Base-by-base conservation (phyloP, 1,140 invertebrate genomes). In the Diabrotica virgifera region DNA sequence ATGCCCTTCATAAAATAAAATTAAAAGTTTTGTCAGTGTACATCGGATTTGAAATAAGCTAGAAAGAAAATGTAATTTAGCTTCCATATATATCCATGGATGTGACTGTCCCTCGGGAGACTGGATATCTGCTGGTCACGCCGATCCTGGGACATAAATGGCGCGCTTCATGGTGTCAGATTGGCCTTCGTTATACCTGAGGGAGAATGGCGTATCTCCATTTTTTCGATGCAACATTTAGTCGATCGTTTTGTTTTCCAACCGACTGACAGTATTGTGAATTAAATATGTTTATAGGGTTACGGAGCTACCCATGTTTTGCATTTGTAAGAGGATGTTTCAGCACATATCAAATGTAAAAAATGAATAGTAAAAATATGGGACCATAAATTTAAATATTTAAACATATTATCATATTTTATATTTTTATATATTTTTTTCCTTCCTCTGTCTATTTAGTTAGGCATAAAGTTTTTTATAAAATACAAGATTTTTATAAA, bases 41-140 rank as follows among this genome's bases (percentile, higher is more conserved):
- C 6, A 4, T 8, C n/a, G 40, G 40, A 8, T n/a, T 46, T 8
- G 40, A 46, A 46, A 2, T 46, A 46, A 46, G 40, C 40, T 46
- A n/a, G 5, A 24, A 55, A 52, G 46, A 52, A 60, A 60, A 60
- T 51, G 59, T 51, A 60, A 60, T 60, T 51, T 60, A 51, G 59
- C 59, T 24, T 52, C 7, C 59, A 60, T 52, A 58, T 36, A 40
- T 52, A 60, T 60, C 40, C 59, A 60, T 60, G 59, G 35, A 51
- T 60, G 59, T 60, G 36, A 14, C 24, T 52, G 37, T 36, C 14
- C 40, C 59, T 60, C 59, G 8, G 12, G 59, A 51, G 59, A 60
- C 58, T 11, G 24, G 14, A 36, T 52, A 60, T 60, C 59, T 13
- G 10, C 36, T 40, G 56, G 56, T 55, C 56, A 58, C 37, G 36